These are phyloP conservation scores for Huso huso DNA, from an alignment of 2,797 vertebrate species.

Conservation along the genomic window DNA sequence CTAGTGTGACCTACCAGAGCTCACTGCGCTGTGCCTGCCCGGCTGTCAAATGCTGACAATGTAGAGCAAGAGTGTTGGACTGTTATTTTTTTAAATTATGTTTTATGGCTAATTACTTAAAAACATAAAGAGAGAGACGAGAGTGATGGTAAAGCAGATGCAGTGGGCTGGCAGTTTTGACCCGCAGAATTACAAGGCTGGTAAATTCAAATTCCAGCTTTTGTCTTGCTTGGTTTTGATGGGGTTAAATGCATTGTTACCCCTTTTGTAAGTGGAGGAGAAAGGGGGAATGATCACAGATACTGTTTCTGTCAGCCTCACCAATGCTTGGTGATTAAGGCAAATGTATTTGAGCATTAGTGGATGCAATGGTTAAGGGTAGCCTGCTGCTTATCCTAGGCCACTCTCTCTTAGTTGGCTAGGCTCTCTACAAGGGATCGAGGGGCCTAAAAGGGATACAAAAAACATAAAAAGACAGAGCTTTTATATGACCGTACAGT, in stretches of 20 bases:
- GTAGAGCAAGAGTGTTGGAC: too few species aligned
- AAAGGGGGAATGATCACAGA: conserved; percentile 13
- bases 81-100: too few species aligned
- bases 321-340: conserved; percentile 3
- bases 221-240: neutral
- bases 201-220: neutral
- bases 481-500: conserved; percentile 54
- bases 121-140: neutral
- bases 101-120: neutral
- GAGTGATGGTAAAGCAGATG: neutral
- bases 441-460: conserved; percentile 60
- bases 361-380: conserved; percentile 3
- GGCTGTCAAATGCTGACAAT: too few species aligned
- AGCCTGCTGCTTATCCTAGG: too few species aligned
- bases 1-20: too few species aligned
- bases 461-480: conserved; percentile 71
- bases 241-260: neutral
- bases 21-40: too few species aligned
- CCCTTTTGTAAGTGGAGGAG: conserved; percentile 13
- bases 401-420: neutral
- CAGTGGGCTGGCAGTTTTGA: neutral
- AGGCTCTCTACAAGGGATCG: conserved; percentile 35
- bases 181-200: neutral
- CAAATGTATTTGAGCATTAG: conserved; percentile 16
- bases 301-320: neutral